Evolutionary conservation across 1,140 invertebrate genomes (phyloP), one percentile per base, ranked within the genome.

Genomic region (Cotesia glomerata): DNA sequence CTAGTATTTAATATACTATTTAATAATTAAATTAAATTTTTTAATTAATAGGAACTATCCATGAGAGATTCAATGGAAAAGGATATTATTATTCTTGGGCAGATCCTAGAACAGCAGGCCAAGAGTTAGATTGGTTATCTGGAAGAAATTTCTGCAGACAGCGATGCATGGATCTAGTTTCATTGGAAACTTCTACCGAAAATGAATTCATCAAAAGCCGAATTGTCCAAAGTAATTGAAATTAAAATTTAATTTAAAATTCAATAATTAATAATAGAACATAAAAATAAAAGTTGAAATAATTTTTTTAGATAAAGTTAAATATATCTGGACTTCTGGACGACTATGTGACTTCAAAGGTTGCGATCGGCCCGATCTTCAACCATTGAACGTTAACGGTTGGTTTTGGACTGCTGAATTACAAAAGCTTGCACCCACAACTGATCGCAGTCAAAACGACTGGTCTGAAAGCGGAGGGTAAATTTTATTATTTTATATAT

Each of bases 401-500:
- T 95, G 94, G 94, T 95, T 95, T 89, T 95, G 94, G 94, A 94
- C 93, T 13, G 93, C 93, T 4, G 93, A 92, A 72, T 88, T 94
- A 14, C 92, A 94, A 82, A 95, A 94, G 82, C 83, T 95, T 73
- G 91, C 93, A 1, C 93, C 93, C 16, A 93, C 92, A 16, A 92
- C 88, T 58, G 91, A 94, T 79, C 89, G 93, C 26, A 88, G 88
- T 14, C 92, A 94, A 82, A 94, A 94, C 77, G 94, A 95, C 80
- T 95, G 94, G 94, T 95, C 93, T 3, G 90, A 91, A 77, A 93
- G 87, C 69, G 94, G 94, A 74, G 93, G 93, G 88, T 89, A 77
- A 85, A 76, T 68, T 65, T 66, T 52, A 39, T 11, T 63, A 7
- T 49, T 5, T 35, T 14, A 64, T 74, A 64, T 11, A 58, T 34